Evolutionary conservation across 2,888 invertebrate species (phyloP).

Genomic region (Dendrolimus houi): DNA sequence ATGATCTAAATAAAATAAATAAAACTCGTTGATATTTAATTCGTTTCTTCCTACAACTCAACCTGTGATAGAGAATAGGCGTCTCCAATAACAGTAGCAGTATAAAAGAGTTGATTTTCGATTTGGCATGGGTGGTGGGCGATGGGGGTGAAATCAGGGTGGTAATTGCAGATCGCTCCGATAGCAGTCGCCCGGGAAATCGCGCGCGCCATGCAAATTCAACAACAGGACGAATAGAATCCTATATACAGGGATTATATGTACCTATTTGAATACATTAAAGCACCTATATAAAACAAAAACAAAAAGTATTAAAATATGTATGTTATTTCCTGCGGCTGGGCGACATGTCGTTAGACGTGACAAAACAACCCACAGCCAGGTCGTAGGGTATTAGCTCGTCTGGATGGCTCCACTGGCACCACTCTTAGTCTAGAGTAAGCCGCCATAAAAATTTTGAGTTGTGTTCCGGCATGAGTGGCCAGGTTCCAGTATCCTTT

Average conservation of each 20-base stretch:
- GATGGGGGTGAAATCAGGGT: slow-evolving; percentile 31
- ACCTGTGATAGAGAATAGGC: slow-evolving; percentile 32
- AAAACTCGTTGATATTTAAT: slow-evolving; percentile 21
- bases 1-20: slow-evolving; percentile 1
- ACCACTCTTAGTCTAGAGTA: too few relatives aligned
- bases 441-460: too few relatives aligned
- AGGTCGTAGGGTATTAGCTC: too few relatives aligned
- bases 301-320: too few relatives aligned
- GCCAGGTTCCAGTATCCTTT: too few relatives aligned
- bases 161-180: slow-evolving; percentile 47
- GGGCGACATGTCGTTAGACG: too few relatives aligned
- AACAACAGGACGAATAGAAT: slow-evolving; percentile 15
- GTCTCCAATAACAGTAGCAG: slow-evolving; percentile 31
- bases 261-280: not conserved
- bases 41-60: slow-evolving; percentile 26
- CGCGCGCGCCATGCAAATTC: slow-evolving; percentile 39
- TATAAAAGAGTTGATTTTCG: slow-evolving; percentile 66
- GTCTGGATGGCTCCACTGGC: too few relatives aligned
- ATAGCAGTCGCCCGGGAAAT: slow-evolving; percentile 53
- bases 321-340: too few relatives aligned
- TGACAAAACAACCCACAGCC: too few relatives aligned
- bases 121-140: slow-evolving; percentile 45
- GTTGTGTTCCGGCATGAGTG: too few relatives aligned
- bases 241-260: slow-evolving; percentile 1
- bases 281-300: too few relatives aligned